phyloP scores from a whole-genome alignment of 2,797 vertebrate species.

The Pristis pectinata region DNA sequence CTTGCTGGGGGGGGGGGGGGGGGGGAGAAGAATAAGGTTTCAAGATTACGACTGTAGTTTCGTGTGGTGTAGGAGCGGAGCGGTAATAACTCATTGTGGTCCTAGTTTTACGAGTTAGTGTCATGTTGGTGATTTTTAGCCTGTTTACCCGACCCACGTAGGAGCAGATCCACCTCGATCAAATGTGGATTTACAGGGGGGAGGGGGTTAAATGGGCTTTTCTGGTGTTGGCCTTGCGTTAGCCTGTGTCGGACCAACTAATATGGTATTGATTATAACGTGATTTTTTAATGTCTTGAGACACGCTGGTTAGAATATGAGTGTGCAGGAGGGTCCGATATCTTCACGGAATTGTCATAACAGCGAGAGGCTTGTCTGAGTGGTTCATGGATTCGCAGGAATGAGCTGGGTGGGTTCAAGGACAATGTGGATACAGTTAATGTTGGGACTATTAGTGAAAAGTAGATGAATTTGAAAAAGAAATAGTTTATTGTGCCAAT shows the following conservation, averaged over 20 bases:
- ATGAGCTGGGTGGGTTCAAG: not conserved
- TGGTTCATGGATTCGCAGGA: not conserved
- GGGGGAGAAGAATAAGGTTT: not conserved
- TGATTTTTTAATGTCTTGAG: constrained; percentile 26
- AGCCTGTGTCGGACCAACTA: not conserved
- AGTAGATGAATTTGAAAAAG: constrained; percentile 18
- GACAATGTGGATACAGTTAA: constrained; percentile 24
- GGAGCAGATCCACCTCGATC: not conserved
- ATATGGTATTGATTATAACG: not conserved
- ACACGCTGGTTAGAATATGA: not conserved
- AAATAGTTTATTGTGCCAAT: constrained; percentile 37
- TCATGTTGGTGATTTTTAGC: constrained; percentile 25
- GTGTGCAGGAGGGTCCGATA: not conserved
- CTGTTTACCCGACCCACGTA: not conserved
- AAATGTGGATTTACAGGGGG: not conserved
- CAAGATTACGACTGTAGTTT: not conserved
- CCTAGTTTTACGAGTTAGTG: constrained; percentile 29
- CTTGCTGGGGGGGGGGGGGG: not conserved
- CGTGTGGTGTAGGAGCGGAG: not conserved
- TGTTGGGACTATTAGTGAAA: constrained; percentile 28
- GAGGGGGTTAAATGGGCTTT: not conserved
- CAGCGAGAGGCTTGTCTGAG: not conserved
- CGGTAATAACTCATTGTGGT: constrained; percentile 22
- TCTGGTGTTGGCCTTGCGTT: constrained; percentile 26
- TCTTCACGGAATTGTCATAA: not conserved